phyloP scores from a whole-genome alignment of 2,797 vertebrate genomes.

The Simalia tracyae region DNA sequence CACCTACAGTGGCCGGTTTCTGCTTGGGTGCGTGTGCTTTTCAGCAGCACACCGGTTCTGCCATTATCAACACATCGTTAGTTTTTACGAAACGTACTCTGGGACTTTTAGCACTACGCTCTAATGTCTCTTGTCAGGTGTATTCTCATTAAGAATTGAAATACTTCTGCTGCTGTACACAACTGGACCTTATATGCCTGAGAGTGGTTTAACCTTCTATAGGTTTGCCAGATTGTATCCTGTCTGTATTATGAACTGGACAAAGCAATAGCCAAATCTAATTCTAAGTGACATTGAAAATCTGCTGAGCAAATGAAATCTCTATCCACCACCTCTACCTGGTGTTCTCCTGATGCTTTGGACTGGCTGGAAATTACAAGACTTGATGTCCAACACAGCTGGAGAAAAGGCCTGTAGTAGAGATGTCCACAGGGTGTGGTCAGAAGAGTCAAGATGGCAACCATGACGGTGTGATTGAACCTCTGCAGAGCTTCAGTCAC shows the following conservation, averaged over 20 bases:
- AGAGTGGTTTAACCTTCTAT: not conserved
- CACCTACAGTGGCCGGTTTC: not conserved
- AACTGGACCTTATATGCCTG: not conserved
- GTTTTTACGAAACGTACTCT: not conserved
- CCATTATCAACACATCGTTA: not conserved
- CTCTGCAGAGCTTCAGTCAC: too few relatives aligned
- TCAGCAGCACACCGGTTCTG: not conserved
- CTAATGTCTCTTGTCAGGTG: not conserved
- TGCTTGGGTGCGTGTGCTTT: rapidly evolving
- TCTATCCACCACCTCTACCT: too few relatives aligned
- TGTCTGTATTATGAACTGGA: not conserved
- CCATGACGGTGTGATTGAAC: too few relatives aligned
- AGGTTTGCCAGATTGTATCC: not conserved
- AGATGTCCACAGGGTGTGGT: too few relatives aligned
- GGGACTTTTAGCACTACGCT: not conserved
- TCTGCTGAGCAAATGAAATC: too few relatives aligned
- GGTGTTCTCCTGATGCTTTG: too few relatives aligned
- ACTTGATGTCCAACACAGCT: too few relatives aligned
- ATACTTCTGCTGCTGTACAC: not conserved
- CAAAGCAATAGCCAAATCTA: rapidly evolving
- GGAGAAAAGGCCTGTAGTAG: too few relatives aligned
- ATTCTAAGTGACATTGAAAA: not conserved
- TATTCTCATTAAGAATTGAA: not conserved
- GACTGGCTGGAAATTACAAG: too few relatives aligned
- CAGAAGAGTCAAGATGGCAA: too few relatives aligned